Evolutionary conservation across 2,113 vertebrate species (phyloP).

Genomic region (Xiphophorus hellerii): DNA sequence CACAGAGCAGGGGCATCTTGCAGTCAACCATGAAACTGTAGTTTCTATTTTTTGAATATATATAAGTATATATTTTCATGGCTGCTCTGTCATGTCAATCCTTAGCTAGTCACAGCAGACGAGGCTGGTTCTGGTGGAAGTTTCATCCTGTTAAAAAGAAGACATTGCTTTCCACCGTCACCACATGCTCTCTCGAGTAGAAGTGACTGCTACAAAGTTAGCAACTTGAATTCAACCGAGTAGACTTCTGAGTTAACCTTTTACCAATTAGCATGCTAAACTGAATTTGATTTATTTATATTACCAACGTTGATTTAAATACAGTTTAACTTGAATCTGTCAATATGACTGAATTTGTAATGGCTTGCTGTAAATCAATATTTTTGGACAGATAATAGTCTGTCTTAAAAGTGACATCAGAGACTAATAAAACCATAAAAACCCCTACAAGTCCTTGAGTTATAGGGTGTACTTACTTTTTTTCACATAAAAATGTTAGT

Average conservation of each 20-base stretch:
- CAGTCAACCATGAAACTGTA: too few species aligned
- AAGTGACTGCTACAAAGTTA: background rate
- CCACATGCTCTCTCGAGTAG: background rate
- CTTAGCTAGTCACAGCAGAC: too few species aligned
- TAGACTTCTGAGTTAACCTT: background rate
- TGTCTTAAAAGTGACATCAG: background rate
- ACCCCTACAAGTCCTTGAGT: background rate
- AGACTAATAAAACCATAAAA: background rate
- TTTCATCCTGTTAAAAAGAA: background rate
- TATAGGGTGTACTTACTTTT: background rate
- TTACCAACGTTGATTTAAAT: background rate
- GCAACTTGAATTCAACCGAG: background rate
- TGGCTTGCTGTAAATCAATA: too few species aligned
- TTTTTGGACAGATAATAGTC: too few species aligned
- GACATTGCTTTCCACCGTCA: background rate
- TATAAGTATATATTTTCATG: too few species aligned
- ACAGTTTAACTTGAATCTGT: background rate
- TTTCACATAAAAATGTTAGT: too few species aligned
- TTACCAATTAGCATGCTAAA: background rate
- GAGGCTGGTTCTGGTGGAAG: background rate
- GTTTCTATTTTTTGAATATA: too few species aligned
- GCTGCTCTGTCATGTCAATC: too few species aligned
- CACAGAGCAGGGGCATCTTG: too few species aligned
- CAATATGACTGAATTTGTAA: too few species aligned
- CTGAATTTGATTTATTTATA: background rate